These are phyloP conservation scores for Rhimphoctona megacephalus DNA, from an alignment of 2,888 invertebrate species.

Conservation along the genomic window DNA sequence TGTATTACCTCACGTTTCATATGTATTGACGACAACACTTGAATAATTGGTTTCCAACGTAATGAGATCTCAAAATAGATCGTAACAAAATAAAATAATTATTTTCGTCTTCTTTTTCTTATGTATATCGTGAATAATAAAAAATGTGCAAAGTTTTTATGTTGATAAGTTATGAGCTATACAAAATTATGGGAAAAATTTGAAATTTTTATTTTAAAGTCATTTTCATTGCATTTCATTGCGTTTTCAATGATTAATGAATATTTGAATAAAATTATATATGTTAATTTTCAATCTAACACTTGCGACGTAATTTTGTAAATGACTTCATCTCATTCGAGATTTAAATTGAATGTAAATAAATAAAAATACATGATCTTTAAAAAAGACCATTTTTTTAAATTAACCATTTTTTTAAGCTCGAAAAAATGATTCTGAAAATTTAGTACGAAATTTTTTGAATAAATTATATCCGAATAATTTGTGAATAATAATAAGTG, in stretches of 20 bases:
- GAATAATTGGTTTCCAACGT: not conserved
- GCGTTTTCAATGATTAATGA: not conserved
- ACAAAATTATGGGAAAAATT: not conserved
- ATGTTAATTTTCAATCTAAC: too few relatives aligned
- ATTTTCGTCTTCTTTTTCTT: not conserved
- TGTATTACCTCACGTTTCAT: not conserved
- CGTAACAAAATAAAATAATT: not conserved
- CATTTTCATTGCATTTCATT: not conserved
- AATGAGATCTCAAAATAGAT: not conserved
- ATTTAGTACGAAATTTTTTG: not conserved
- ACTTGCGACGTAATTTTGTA: not conserved
- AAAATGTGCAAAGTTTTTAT: not conserved
- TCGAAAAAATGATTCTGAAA: not conserved
- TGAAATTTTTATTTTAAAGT: not conserved
- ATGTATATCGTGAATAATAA: not conserved
- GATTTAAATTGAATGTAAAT: not conserved
- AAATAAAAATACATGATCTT: not conserved
- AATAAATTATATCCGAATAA: not conserved
- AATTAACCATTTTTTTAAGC: not conserved
- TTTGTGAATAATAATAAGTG: not conserved
- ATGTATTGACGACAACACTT: constrained; percentile 3
- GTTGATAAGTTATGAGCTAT: not conserved
- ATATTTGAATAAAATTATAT: not conserved
- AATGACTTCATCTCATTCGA: not conserved
- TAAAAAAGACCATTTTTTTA: not conserved